Base-by-base conservation (phyloP, 2,113 vertebrate species). In the Sardina pilchardus region DNA sequence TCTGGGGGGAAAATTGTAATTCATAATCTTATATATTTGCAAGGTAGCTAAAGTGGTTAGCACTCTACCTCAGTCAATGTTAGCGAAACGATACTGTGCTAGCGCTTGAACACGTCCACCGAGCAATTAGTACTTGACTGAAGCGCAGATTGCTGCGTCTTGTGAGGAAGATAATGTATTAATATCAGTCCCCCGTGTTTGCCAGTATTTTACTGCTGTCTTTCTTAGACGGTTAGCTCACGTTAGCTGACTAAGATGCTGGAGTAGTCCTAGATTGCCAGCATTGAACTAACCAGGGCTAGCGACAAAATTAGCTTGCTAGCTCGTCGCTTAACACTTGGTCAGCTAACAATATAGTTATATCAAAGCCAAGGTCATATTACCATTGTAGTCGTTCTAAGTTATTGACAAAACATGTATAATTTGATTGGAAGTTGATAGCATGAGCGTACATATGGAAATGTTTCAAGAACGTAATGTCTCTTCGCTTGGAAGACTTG, bases 311-410 rank as follows among this genome's bases (percentile, higher is more conserved):
- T 34, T 36, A 78, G 71, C 71, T 17, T 16, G 71, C 34, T 78
- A 78, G 71, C 71, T 36, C 39, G 71, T 12, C 39, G 14, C 71
- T 36, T 36, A 78, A 78, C 71, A 78, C 0, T 78, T 16, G 12
- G 30, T 16, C 10, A 36, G 71, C 71, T 34, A 78, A 36, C 71
- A 14, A 78, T 36, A 39, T 78, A 78, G 14, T 67, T 67, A 17
- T 36, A 36, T 78, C 14, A 78, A 78, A 17, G 71, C 71, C 71
- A 78, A 78, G 71, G 71, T 78, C 71, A 78, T 16, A 34, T 78
- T 36, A 4, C 30, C 19, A 19, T 3, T 24, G 19, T 24, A 6
- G 17, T 19, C 21, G 1, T 59, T 59, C 19, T 59, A 6, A 24
- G 5, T 24, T 24, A 53, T 53, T 53, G 50, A 53, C 2, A 53